Percentiles rank a stretch among this genome's conserved stretches.
Evolutionary conservation across 2,888 invertebrate genomes (phyloP).

Genomic region (Capitulum mitella): DNA sequence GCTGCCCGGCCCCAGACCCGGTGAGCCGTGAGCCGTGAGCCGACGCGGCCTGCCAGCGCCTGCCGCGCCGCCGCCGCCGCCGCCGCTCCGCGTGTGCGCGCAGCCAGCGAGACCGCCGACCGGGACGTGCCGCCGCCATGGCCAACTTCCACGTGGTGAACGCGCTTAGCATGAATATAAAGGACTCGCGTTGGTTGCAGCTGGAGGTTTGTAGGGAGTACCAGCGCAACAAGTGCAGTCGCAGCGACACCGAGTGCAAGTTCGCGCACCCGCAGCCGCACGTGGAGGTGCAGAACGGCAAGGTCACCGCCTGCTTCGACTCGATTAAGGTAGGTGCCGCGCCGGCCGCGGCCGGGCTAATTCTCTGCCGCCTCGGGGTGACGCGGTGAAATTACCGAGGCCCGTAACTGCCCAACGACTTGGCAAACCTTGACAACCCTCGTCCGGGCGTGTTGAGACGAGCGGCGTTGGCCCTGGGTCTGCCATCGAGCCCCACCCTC

Average conservation of each 20-base stretch:
- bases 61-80: background rate
- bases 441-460: too few relatives aligned
- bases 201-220: slow-evolving; percentile 99
- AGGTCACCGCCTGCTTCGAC: slow-evolving; percentile 99
- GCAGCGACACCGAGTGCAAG: slow-evolving; percentile 99
- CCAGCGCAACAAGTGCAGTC: slow-evolving; percentile 98
- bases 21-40: too few relatives aligned
- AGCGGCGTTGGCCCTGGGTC: too few relatives aligned
- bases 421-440: too few relatives aligned
- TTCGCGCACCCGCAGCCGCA: slow-evolving; percentile 99
- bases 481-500: too few relatives aligned
- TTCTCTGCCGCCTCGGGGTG: too few relatives aligned
- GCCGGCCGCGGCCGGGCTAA: background rate
- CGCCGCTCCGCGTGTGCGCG: background rate
- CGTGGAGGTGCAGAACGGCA: slow-evolving; percentile 99
- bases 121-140: background rate
- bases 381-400: too few relatives aligned
- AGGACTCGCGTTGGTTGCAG: slow-evolving; percentile 99
- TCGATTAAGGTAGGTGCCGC: slow-evolving; percentile 89
- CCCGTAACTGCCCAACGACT: too few relatives aligned
- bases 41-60: too few relatives aligned
- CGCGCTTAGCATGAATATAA: slow-evolving; percentile 43
- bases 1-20: background rate
- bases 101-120: background rate
- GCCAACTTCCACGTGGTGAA: slow-evolving; percentile 21